phyloP scores from a whole-genome alignment of 53 echinoderm and acorn worm genomes.

The Stichopus horrens region DNA sequence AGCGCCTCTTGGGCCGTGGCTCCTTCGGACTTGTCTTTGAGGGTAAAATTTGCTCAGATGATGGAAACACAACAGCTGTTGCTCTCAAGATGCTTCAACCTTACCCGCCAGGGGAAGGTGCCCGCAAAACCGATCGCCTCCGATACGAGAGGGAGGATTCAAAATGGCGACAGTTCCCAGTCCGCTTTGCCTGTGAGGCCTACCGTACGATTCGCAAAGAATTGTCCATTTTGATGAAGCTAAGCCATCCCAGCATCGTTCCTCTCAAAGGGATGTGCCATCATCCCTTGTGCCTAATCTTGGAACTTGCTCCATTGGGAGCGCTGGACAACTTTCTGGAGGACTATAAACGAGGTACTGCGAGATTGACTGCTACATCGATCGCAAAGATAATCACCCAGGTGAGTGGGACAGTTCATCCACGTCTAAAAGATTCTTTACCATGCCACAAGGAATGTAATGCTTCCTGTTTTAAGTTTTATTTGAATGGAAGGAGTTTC shows the following conservation, averaged over 20 bases:
- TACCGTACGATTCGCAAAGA: constrained; percentile 92
- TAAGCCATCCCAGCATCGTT: constrained; percentile 86
- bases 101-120: constrained; percentile 88
- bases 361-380: constrained; percentile 69
- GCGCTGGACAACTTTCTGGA: constrained; percentile 78
- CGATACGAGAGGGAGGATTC: constrained; percentile 87
- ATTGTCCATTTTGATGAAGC: constrained; percentile 77
- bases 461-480: neutral
- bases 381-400: constrained; percentile 76
- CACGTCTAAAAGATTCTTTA: neutral
- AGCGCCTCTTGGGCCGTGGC: constrained; percentile 88
- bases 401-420: constrained; percentile 42
- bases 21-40: constrained; percentile 96
- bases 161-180: constrained; percentile 86
- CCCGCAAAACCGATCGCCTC: constrained; percentile 69
- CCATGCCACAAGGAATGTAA: neutral
- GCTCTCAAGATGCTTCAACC: constrained; percentile 95
- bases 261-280: constrained; percentile 83
- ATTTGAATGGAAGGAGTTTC: neutral
- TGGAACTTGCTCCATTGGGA: constrained; percentile 90
- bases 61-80: constrained; percentile 49
- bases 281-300: constrained; percentile 88
- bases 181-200: constrained; percentile 83
- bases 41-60: constrained; percentile 54
- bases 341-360: constrained; percentile 87